phyloP scores from a whole-genome alignment of 2,888 invertebrate species.

The Eupithecia dodoneata region DNA sequence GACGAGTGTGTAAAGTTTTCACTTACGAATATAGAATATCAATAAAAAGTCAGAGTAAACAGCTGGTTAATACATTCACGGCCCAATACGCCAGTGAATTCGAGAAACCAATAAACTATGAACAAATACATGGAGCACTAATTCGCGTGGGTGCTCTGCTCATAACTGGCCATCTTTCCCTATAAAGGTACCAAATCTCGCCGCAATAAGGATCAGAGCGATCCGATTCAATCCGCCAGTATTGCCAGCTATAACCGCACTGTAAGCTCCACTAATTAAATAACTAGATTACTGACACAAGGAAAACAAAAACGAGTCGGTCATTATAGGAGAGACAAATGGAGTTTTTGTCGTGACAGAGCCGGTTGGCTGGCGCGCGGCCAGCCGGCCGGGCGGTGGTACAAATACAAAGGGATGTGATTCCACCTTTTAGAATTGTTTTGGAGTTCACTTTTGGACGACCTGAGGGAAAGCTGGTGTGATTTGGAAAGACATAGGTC shows the following conservation, averaged over 20 bases:
- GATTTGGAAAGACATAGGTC: background rate
- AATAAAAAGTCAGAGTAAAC: too few relatives aligned
- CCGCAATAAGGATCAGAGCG: background rate
- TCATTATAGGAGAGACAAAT: conserved; percentile 69
- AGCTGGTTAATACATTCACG: too few relatives aligned
- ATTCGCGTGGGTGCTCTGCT: background rate
- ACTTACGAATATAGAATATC: too few relatives aligned
- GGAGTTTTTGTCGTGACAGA: conserved; percentile 66
- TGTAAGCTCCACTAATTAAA: conserved; percentile 41
- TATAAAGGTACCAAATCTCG: background rate
- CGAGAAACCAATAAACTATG: too few relatives aligned
- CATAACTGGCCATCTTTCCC: background rate
- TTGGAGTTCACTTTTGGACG: background rate
- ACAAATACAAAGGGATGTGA: conserved; percentile 29
- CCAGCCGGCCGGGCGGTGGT: conserved; percentile 51
- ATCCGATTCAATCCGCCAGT: conserved; percentile 13
- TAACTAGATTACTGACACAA: conserved; percentile 41
- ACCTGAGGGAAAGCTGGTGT: background rate
- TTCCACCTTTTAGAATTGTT: conserved; percentile 3
- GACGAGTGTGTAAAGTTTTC: too few relatives aligned
- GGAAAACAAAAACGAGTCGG: conserved; percentile 57
- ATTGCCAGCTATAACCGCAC: conserved; percentile 11
- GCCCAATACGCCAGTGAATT: too few relatives aligned
- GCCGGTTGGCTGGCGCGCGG: conserved; percentile 60
- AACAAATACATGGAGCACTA: background rate